Conservation (phyloP, 2,888 invertebrate genomes). For the Drosophila kanekoi region DNA sequence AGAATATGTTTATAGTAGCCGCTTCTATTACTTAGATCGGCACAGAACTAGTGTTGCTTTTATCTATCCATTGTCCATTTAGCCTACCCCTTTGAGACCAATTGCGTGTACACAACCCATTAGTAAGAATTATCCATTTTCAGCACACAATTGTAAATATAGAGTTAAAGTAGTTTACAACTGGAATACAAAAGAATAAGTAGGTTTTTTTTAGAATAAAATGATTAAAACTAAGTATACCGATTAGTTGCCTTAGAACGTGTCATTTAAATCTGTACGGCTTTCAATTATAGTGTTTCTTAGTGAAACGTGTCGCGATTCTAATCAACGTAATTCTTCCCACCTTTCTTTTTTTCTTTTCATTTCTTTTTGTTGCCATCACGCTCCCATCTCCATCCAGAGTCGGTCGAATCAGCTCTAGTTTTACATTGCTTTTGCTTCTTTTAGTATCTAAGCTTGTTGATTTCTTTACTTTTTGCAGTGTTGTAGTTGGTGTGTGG, state of each 20-base stretch:
- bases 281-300: not conserved
- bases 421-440: slow-evolving; percentile 35
- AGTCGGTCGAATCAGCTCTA: slow-evolving; percentile 24
- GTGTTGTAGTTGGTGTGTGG: slow-evolving; percentile 31
- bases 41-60: not conserved
- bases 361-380: slow-evolving; percentile 2
- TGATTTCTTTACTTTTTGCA: slow-evolving; percentile 50
- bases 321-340: slow-evolving; percentile 3
- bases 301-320: slow-evolving; percentile 10
- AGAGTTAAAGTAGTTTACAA: not conserved
- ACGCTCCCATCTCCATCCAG: slow-evolving; percentile 34
- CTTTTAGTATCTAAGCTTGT: slow-evolving; percentile 49
- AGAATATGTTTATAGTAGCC: not conserved
- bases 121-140: not conserved
- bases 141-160: too few relatives aligned
- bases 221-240: not conserved
- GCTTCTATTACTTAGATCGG: not conserved
- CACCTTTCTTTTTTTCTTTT: slow-evolving; percentile 1
- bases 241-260: not conserved
- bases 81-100: not conserved
- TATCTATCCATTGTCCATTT: too few relatives aligned
- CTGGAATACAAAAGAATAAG: not conserved
- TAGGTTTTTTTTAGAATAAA: too few relatives aligned
- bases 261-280: not conserved
- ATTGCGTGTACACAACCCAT: not conserved